Conservation (phyloP, 2,113 vertebrate genomes). For the Himantopus leucocephalus region DNA sequence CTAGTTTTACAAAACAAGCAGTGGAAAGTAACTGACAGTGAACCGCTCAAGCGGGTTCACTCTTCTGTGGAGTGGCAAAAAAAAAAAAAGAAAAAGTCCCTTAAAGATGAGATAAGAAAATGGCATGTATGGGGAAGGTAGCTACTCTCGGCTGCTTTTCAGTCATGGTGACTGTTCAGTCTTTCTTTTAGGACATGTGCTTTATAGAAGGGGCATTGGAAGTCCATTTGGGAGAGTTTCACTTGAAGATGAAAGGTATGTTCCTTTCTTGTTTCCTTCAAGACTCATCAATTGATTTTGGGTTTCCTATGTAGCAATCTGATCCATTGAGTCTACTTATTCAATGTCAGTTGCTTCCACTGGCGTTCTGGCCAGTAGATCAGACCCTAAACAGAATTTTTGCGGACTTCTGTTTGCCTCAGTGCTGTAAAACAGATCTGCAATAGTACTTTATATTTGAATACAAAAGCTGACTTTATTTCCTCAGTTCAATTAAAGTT, state of each 20-base stretch:
- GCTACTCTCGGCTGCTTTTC: background rate
- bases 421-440: background rate
- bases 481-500: background rate
- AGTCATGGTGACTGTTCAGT: background rate
- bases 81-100: background rate
- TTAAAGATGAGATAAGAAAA: background rate
- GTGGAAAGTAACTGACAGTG: background rate
- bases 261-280: background rate
- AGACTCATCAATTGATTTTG: background rate
- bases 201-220: conserved; percentile 89
- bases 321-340: background rate
- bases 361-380: background rate
- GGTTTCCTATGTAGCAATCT: background rate
- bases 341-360: background rate
- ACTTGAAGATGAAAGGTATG: conserved; percentile 95
- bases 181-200: conserved; percentile 87
- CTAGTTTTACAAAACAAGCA: background rate
- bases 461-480: background rate
- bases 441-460: background rate
- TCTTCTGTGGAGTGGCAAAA: background rate
- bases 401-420: background rate
- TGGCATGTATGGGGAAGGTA: background rate
- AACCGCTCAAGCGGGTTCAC: background rate
- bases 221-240: conserved; percentile 90
- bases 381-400: background rate